These are phyloP conservation scores for Alosa sapidissima DNA, from an alignment of 2,797 vertebrate species.

Conservation along the genomic window DNA sequence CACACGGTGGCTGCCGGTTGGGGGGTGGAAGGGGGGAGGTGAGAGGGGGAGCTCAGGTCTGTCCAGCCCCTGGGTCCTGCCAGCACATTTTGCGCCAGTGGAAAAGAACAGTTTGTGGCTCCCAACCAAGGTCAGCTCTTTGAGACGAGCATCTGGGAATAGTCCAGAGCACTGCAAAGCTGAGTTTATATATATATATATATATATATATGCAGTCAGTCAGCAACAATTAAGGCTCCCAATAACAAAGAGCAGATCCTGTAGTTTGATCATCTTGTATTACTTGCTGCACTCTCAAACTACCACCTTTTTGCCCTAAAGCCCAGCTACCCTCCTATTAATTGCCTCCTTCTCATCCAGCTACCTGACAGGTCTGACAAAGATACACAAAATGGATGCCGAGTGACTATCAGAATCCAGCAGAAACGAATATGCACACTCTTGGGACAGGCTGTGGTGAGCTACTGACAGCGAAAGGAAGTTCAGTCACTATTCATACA, in stretches of 20 bases:
- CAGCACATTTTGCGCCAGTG: slow-evolving; percentile 67
- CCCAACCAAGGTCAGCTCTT: slow-evolving; percentile 73
- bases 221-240: slow-evolving; percentile 69
- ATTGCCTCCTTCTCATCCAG: slow-evolving; percentile 56
- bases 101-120: slow-evolving; percentile 76
- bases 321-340: slow-evolving; percentile 52
- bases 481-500: neutral
- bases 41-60: slow-evolving; percentile 41
- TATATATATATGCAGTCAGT: slow-evolving; percentile 68
- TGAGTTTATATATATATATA: slow-evolving; percentile 43
- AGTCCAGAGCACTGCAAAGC: slow-evolving; percentile 69
- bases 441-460: slow-evolving; percentile 47
- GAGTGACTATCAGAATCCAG: slow-evolving; percentile 64
- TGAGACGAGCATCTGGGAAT: slow-evolving; percentile 69
- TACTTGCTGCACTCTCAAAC: slow-evolving; percentile 51
- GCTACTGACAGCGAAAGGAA: slow-evolving; percentile 29
- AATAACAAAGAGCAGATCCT: slow-evolving; percentile 65
- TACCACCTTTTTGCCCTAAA: slow-evolving; percentile 51
- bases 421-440: slow-evolving; percentile 70
- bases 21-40: slow-evolving; percentile 44
- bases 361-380: slow-evolving; percentile 72
- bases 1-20: neutral
- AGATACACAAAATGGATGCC: slow-evolving; percentile 69
- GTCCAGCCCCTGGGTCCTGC: slow-evolving; percentile 63
- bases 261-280: slow-evolving; percentile 56